Evolutionary conservation across 2,888 invertebrate genomes (phyloP).

Genomic region (Euphydryas editha): DNA sequence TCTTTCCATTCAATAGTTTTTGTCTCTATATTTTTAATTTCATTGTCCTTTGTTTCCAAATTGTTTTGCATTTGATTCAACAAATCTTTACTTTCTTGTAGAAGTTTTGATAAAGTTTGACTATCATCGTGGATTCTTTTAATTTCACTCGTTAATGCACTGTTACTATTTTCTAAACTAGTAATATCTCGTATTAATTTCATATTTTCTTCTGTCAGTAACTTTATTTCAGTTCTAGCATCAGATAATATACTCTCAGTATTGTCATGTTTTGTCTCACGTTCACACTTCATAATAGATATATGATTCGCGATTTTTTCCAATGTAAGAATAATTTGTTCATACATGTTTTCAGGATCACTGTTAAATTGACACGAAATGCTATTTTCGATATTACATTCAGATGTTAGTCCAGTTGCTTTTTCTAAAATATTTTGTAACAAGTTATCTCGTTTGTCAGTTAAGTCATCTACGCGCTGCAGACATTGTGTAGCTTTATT

Average conservation of each 20-base stretch:
- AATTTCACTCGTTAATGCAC: slow-evolving; percentile 47
- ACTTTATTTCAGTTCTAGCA: slow-evolving; percentile 52
- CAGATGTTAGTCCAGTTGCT: slow-evolving; percentile 45
- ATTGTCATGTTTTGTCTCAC: slow-evolving; percentile 42
- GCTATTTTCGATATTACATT: slow-evolving; percentile 48
- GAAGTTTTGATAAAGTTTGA: slow-evolving; percentile 49
- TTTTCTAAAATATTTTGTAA: slow-evolving; percentile 52
- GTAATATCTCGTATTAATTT: slow-evolving; percentile 48
- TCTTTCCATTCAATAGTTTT: slow-evolving; percentile 58
- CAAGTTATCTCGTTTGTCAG: slow-evolving; percentile 45
- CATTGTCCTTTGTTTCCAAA: slow-evolving; percentile 54
- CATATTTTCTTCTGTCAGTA: slow-evolving; percentile 52
- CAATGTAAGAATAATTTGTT: slow-evolving; percentile 53
- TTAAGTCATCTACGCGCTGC: slow-evolving; percentile 28
- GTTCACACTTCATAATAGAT: slow-evolving; percentile 43
- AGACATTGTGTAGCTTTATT: slow-evolving; percentile 13
- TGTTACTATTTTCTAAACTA: slow-evolving; percentile 48
- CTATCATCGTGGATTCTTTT: slow-evolving; percentile 50
- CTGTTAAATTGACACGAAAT: slow-evolving; percentile 37
- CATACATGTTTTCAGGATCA: slow-evolving; percentile 43
- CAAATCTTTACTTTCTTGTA: slow-evolving; percentile 50
- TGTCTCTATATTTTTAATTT: slow-evolving; percentile 57
- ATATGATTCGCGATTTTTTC: slow-evolving; percentile 54
- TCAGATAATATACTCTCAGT: slow-evolving; percentile 45
- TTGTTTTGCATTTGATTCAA: slow-evolving; percentile 56